A percentile compares a stretch with the other conserved stretches of the same genome.
Conservation (phyloP, 2,888 invertebrate species). For the Acrocyrtus sp. region DNA sequence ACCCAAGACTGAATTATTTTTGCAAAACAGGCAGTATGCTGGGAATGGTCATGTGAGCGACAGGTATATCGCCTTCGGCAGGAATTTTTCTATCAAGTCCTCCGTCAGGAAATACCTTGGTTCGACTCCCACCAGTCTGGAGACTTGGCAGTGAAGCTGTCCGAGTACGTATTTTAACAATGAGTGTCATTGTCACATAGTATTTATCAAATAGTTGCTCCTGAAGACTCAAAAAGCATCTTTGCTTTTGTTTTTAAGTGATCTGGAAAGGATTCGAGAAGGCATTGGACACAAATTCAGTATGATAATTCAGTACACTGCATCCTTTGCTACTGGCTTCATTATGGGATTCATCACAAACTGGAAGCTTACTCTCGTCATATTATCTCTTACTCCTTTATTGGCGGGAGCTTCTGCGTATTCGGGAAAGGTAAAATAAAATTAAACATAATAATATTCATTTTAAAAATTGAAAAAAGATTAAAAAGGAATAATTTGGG, state of each 20-base stretch:
- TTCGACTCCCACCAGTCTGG: constrained; percentile 68
- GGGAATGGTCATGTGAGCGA: constrained; percentile 65
- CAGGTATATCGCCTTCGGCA: constrained; percentile 67
- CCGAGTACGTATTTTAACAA: constrained; percentile 66
- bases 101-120: constrained; percentile 67
- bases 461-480: not conserved
- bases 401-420: constrained; percentile 66
- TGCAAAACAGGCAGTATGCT: constrained; percentile 64
- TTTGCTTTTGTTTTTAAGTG: constrained; percentile 65
- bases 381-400: constrained; percentile 69
- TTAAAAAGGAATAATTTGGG: constrained; percentile 16
- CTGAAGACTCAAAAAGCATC: not conserved
- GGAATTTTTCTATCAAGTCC: constrained; percentile 66
- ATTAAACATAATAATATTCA: constrained; percentile 10
- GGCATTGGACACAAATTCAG: constrained; percentile 69
- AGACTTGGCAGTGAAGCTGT: constrained; percentile 68
- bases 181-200: not conserved
- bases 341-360: constrained; percentile 68
- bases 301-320: constrained; percentile 66
- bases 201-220: not conserved
- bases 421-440: constrained; percentile 65
- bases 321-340: constrained; percentile 68
- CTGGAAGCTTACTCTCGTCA: constrained; percentile 71
- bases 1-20: not conserved
- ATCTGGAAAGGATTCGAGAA: constrained; percentile 68